Evolutionary conservation across 2,888 invertebrate genomes (phyloP).

Genomic region (Temnothorax ravouxi): DNA sequence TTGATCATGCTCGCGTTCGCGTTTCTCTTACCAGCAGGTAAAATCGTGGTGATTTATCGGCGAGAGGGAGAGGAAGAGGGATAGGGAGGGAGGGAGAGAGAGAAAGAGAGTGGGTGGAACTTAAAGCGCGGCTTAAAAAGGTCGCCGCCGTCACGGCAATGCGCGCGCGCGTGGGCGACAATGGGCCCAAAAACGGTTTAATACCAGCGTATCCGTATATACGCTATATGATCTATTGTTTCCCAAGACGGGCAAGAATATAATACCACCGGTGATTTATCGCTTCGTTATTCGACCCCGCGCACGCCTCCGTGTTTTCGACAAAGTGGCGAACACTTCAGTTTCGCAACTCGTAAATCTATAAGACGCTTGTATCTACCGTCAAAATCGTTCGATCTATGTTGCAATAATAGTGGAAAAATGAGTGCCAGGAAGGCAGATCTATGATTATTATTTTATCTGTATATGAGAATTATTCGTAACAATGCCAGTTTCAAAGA

Average conservation of each 20-base stretch:
- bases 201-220: slow-evolving; percentile 67
- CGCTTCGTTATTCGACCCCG: slow-evolving; percentile 69
- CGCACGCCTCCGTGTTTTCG: slow-evolving; percentile 57
- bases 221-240: slow-evolving; percentile 72
- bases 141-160: slow-evolving; percentile 28
- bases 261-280: slow-evolving; percentile 72
- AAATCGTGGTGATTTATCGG: slow-evolving; percentile 51
- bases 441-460: slow-evolving; percentile 1
- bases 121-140: slow-evolving; percentile 61
- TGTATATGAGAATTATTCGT: neutral
- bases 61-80: neutral
- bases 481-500: neutral
- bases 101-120: slow-evolving; percentile 22
- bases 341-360: slow-evolving; percentile 73
- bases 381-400: slow-evolving; percentile 66
- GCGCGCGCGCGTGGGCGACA: slow-evolving; percentile 47
- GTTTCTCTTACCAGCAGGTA: slow-evolving; percentile 38
- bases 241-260: slow-evolving; percentile 69
- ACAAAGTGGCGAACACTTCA: slow-evolving; percentile 77
- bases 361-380: slow-evolving; percentile 66
- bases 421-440: neutral
- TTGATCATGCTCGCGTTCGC: slow-evolving; percentile 30
- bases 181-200: slow-evolving; percentile 68
- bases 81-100: neutral
- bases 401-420: neutral